Evolutionary conservation across 2,888 invertebrate genomes (phyloP).

Genomic region (Clepsis dumicolana): DNA sequence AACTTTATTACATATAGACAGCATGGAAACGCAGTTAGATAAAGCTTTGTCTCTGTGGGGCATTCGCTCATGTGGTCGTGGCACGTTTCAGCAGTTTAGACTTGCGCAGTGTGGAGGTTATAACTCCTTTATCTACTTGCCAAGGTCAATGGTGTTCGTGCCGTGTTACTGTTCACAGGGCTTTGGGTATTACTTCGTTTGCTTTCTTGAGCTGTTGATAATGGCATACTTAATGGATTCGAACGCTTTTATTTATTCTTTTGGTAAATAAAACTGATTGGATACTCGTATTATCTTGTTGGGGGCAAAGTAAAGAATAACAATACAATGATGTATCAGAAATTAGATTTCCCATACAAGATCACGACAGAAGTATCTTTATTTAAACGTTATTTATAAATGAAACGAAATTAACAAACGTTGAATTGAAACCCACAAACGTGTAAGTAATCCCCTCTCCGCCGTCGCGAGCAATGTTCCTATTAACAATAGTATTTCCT

Average conservation of each 20-base stretch:
- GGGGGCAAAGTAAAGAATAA: background rate
- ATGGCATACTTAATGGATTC: background rate
- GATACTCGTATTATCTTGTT: background rate
- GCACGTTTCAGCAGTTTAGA: background rate
- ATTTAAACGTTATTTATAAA: too few relatives aligned
- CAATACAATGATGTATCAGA: too few relatives aligned
- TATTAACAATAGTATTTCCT: too few relatives aligned
- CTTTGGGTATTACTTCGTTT: background rate
- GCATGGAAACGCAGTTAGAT: background rate
- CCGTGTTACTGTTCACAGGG: background rate
- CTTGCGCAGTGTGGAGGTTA: background rate
- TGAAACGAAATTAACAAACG: too few relatives aligned
- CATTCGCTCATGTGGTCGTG: background rate
- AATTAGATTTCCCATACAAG: too few relatives aligned
- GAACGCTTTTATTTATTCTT: background rate
- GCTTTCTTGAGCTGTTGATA: background rate
- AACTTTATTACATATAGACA: background rate
- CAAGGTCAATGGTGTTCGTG: slow-evolving; percentile 8
- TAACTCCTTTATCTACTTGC: background rate
- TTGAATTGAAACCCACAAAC: too few relatives aligned
- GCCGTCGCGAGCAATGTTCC: too few relatives aligned
- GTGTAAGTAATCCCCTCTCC: too few relatives aligned
- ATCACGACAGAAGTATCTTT: too few relatives aligned
- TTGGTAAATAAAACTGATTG: slow-evolving; percentile 1
- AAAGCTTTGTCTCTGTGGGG: slow-evolving; percentile 1